Conservation (phyloP, 2,888 invertebrate species). For the Gisinianus flammeolus region DNA sequence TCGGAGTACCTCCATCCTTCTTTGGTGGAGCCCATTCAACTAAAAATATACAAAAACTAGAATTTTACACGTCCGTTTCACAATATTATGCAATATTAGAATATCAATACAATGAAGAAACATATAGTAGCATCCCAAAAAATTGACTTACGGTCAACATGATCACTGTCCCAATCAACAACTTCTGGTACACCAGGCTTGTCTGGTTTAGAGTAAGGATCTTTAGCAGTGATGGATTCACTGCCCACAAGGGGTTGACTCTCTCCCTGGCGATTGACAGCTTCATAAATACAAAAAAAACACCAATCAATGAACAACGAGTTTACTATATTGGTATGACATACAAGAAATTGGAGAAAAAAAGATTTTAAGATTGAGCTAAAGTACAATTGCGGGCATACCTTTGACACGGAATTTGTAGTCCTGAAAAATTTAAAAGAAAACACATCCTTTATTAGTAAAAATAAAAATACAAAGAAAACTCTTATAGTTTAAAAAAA, state of each 20-base stretch:
- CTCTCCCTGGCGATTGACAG: conserved; percentile 92
- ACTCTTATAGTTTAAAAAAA: not conserved
- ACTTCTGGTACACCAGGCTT: conserved; percentile 91
- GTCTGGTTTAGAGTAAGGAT: conserved; percentile 89
- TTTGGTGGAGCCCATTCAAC: conserved; percentile 95
- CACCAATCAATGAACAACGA: too few relatives aligned
- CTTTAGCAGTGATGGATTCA: conserved; percentile 88
- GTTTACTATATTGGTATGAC: too few relatives aligned
- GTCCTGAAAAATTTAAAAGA: conserved; percentile 4
- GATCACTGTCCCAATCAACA: conserved; percentile 94
- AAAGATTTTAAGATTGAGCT: too few relatives aligned
- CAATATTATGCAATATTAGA: too few relatives aligned
- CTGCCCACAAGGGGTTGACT: conserved; percentile 81
- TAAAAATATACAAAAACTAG: conserved; percentile 46
- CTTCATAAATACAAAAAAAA: conserved; percentile 66
- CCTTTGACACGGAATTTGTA: conserved; percentile 84
- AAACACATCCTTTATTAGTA: too few relatives aligned
- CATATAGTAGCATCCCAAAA: too few relatives aligned
- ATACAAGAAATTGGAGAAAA: too few relatives aligned
- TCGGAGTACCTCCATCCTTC: conserved; percentile 89
- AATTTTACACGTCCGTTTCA: too few relatives aligned
- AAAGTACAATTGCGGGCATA: not conserved
- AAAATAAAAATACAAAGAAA: not conserved
- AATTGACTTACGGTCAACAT: conserved; percentile 70
- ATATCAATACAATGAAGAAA: too few relatives aligned